These are phyloP conservation scores for Cephonodes hylas DNA, from an alignment of 2,888 invertebrate genomes.

Conservation along the genomic window DNA sequence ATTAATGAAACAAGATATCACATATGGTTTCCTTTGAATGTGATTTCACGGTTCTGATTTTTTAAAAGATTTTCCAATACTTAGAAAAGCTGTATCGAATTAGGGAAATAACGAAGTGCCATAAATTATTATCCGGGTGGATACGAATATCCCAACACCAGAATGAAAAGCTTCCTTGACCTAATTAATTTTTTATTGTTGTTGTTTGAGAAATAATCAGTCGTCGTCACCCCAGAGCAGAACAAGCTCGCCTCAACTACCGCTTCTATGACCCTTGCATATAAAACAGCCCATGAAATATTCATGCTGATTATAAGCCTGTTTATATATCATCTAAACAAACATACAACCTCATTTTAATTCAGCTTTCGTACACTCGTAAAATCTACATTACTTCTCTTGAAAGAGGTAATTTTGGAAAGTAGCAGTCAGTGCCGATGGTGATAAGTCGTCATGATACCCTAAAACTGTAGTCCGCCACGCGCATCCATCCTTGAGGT, in stretches of 20 bases:
- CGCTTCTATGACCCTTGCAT: neutral
- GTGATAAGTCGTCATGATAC: neutral
- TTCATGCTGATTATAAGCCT: neutral
- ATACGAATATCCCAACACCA: too few species aligned
- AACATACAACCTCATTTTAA: neutral
- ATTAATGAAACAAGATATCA: too few species aligned
- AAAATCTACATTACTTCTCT: neutral
- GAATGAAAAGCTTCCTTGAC: too few species aligned
- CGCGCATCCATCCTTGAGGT: constrained; percentile 61
- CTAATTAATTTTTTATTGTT: too few species aligned
- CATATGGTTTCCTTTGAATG: too few species aligned
- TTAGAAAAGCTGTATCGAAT: too few species aligned
- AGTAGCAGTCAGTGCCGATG: neutral
- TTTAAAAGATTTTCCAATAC: too few species aligned
- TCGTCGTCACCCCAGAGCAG: neutral
- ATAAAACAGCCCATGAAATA: neutral
- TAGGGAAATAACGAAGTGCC: too few species aligned
- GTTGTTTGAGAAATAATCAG: too few species aligned
- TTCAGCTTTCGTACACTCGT: neutral
- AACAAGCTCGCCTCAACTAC: neutral
- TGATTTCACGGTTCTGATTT: too few species aligned
- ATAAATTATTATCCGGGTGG: too few species aligned
- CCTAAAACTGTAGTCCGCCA: neutral
- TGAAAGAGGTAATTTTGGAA: neutral
- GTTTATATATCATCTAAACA: neutral